Conservation (phyloP, 2,797 vertebrate species). For the Cacajao melanocephalus region DNA sequence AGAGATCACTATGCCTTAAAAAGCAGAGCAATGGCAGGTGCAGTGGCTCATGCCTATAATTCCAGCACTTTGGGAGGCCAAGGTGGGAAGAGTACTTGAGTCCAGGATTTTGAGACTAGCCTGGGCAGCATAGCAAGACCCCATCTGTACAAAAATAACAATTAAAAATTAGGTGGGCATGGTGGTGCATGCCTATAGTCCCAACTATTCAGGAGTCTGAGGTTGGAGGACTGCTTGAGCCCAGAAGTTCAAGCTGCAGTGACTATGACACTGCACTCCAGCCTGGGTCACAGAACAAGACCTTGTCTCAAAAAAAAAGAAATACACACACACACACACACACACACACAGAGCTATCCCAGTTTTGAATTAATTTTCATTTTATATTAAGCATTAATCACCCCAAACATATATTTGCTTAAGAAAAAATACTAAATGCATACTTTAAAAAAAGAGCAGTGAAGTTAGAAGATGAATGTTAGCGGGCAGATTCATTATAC, state of each 20-base stretch:
- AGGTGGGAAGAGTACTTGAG: not conserved
- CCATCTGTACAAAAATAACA: not conserved
- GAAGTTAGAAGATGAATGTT: not conserved
- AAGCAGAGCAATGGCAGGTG: not conserved
- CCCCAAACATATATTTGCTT: not conserved
- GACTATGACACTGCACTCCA: not conserved
- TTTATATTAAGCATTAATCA: not conserved
- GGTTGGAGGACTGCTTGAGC: not conserved
- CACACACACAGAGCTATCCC: not conserved
- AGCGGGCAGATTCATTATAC: not conserved
- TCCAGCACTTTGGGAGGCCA: not conserved
- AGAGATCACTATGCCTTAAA: not conserved
- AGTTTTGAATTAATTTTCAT: conserved; percentile 31
- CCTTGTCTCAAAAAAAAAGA: not conserved
- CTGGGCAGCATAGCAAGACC: not conserved
- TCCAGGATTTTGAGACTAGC: not conserved
- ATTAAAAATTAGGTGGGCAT: not conserved
- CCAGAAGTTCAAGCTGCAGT: not conserved
- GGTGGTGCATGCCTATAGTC: not conserved
- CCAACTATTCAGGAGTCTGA: not conserved
- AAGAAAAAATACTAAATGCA: conserved; percentile 16
- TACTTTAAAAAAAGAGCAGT: not conserved
- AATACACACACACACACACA: no score
- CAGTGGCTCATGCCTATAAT: not conserved
- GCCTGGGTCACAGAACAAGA: not conserved